These are phyloP conservation scores for Cetoscarus ocellatus DNA, from an alignment of 2,797 vertebrate genomes.

Conservation along the genomic window DNA sequence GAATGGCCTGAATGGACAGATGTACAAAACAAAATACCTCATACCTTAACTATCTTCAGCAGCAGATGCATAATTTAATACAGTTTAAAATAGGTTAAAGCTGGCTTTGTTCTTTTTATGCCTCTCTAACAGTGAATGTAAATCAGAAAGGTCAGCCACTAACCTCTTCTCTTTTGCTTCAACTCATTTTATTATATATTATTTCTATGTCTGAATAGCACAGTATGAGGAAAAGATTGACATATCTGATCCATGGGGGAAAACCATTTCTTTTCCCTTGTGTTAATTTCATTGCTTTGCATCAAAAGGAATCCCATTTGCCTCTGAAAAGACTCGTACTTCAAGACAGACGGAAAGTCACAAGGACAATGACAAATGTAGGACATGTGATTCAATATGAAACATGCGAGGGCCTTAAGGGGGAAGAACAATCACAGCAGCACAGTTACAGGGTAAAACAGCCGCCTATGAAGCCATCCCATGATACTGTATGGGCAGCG, in stretches of 20 bases:
- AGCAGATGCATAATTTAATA: no score
- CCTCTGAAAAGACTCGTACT: constrained; percentile 26
- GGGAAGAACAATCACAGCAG: constrained; percentile 40
- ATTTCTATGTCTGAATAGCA: not conserved
- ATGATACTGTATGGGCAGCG: constrained; percentile 24
- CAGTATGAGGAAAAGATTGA: not conserved
- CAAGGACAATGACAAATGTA: constrained; percentile 68
- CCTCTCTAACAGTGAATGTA: no score
- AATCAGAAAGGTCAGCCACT: constrained; percentile 1
- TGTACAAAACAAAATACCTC: no score
- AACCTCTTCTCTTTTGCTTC: not conserved
- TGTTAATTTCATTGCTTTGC: constrained; percentile 20
- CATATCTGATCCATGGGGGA: not conserved
- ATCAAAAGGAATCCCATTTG: constrained; percentile 28
- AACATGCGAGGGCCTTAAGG: constrained; percentile 25
- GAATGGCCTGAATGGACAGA: no score
- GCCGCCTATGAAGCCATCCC: constrained; percentile 15
- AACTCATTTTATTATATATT: constrained; percentile 1
- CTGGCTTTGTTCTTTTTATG: constrained; percentile 5
- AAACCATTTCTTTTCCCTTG: constrained; percentile 6
- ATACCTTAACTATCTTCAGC: no score
- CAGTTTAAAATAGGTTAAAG: not conserved
- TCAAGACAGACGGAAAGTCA: constrained; percentile 39
- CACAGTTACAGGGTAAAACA: constrained; percentile 31
- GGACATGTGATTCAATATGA: constrained; percentile 51